These are phyloP conservation scores for Keiferia lycopersicella DNA, from an alignment of 2,888 invertebrate species.

Conservation along the genomic window DNA sequence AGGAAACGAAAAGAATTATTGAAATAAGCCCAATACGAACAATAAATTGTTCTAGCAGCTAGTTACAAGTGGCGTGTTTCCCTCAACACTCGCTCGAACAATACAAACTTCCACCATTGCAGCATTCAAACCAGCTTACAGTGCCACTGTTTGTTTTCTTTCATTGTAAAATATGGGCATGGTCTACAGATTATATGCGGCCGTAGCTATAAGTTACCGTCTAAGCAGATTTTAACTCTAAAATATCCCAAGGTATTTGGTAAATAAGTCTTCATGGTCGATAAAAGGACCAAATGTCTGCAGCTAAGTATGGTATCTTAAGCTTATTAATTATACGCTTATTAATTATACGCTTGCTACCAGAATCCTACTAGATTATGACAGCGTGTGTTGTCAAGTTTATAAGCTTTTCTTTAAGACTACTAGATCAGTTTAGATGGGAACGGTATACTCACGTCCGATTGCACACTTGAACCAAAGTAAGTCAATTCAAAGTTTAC, in stretches of 20 bases:
- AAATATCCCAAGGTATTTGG: neutral
- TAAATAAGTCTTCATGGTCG: neutral
- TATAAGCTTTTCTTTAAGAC: too few species aligned
- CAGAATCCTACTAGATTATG: neutral
- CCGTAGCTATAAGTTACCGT: slow-evolving; percentile 14
- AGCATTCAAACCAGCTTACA: slow-evolving; percentile 43
- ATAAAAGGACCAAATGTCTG: neutral
- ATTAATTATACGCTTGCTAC: neutral
- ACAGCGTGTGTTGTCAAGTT: too few species aligned
- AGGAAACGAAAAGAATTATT: neutral
- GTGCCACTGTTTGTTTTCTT: slow-evolving; percentile 27
- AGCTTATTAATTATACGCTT: neutral
- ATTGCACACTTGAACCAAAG: too few species aligned
- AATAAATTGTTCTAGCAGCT: slow-evolving; percentile 16
- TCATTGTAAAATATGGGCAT: slow-evolving; percentile 19
- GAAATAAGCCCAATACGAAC: neutral
- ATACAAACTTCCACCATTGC: slow-evolving; percentile 43
- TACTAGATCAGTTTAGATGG: too few species aligned
- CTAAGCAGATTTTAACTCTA: slow-evolving; percentile 13
- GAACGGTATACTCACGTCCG: too few species aligned
- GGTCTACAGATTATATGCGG: slow-evolving; percentile 8
- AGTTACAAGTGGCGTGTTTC: slow-evolving; percentile 48
- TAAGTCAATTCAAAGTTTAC: too few species aligned
- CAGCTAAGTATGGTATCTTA: too few species aligned
- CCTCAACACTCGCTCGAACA: slow-evolving; percentile 71